Evolutionary conservation across 2,888 invertebrate species (phyloP).

Genomic region (Sinelater perroti): DNA sequence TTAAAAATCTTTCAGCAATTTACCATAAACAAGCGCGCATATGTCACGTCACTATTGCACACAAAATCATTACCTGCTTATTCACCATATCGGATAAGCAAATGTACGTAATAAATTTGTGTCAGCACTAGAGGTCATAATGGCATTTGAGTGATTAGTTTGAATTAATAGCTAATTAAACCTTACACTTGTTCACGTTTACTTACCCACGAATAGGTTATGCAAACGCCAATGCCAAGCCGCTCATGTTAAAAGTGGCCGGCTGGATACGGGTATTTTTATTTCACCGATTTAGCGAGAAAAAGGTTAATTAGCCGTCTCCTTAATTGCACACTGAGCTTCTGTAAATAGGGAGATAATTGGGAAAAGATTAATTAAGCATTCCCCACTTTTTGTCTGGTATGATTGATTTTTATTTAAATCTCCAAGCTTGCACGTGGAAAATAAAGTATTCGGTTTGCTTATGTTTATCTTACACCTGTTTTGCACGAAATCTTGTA

Average conservation of each 20-base stretch:
- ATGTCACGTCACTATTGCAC: conserved; percentile 5
- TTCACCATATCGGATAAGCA: conserved; percentile 10
- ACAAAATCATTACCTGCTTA: conserved; percentile 9
- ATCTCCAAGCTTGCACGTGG: no score
- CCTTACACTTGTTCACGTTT: background rate
- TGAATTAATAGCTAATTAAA: conserved; percentile 5
- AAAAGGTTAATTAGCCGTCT: no score
- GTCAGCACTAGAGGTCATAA: conserved; percentile 8
- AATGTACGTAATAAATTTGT: conserved; percentile 10
- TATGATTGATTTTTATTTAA: no score
- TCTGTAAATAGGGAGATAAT: no score
- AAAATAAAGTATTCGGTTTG: no score
- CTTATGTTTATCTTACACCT: no score
- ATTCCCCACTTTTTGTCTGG: no score
- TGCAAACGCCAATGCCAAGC: no score
- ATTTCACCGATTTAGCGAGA: background rate
- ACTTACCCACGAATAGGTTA: no score
- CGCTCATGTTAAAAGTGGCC: no score
- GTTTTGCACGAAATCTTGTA: background rate
- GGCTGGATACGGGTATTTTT: background rate
- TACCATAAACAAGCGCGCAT: conserved; percentile 12
- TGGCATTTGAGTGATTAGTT: conserved; percentile 2
- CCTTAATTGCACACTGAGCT: no score
- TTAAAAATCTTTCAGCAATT: conserved; percentile 2
- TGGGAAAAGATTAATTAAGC: no score